These are phyloP conservation scores for Halotydeus destructor DNA, from an alignment of 1,140 invertebrate species.

Conservation along the genomic window DNA sequence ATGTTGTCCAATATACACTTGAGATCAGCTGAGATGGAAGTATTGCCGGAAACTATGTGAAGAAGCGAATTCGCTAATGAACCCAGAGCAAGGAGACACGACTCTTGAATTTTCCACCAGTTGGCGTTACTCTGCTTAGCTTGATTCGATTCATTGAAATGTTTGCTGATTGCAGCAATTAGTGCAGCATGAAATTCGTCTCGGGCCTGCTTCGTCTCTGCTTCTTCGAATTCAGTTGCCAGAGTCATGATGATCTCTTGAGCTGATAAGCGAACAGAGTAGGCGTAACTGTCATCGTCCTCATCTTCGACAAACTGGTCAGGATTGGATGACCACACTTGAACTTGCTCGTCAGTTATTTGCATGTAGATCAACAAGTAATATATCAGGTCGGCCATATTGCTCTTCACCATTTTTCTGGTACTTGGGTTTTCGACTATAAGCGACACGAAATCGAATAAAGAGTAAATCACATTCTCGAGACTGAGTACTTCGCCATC, in stretches of 20 bases:
- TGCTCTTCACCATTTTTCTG: constrained; percentile 38
- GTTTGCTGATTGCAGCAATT: constrained; percentile 28
- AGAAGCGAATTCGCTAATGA: constrained; percentile 33
- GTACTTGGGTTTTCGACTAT: constrained; percentile 39
- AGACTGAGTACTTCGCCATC: constrained; percentile 43
- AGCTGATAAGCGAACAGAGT: constrained; percentile 50
- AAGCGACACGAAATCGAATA: constrained; percentile 49
- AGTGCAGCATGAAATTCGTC: constrained; percentile 7
- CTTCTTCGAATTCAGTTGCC: constrained; percentile 6
- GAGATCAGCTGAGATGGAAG: constrained; percentile 7
- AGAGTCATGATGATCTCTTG: constrained; percentile 37
- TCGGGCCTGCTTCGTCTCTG: constrained; percentile 6
- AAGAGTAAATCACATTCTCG: constrained; percentile 47
- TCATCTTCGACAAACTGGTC: constrained; percentile 58
- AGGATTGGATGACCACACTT: constrained; percentile 43
- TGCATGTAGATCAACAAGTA: constrained; percentile 53
- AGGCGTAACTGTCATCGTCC: constrained; percentile 42
- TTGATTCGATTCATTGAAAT: constrained; percentile 42
- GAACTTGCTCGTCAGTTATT: constrained; percentile 49
- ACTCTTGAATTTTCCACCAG: constrained; percentile 52
- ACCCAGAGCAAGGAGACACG: constrained; percentile 43
- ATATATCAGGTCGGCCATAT: constrained; percentile 45
- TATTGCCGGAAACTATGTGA: constrained; percentile 19
- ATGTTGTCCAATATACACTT: constrained; percentile 8
- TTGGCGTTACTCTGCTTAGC: constrained; percentile 25